Percentiles rank a stretch among this genome's conserved stretches.
Conservation (phyloP, 2,797 vertebrate genomes). For the Gymnoscopelus microlampas region DNA sequence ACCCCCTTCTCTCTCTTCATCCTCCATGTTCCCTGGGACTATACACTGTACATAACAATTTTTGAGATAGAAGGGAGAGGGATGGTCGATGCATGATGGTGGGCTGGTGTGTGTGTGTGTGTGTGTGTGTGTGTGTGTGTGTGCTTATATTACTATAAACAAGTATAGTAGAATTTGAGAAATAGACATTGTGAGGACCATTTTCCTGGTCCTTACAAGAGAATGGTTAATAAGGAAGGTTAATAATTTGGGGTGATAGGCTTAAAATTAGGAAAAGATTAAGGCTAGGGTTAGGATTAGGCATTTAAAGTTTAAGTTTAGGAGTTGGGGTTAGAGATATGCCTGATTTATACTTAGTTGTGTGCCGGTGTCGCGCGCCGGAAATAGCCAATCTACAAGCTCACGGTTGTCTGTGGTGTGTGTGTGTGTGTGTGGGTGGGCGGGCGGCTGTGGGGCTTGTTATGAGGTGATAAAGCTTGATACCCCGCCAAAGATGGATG, state of each 20-base stretch:
- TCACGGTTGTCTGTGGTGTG: neutral
- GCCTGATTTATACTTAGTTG: too few species aligned
- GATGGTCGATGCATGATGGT: constrained; percentile 25
- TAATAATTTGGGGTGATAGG: too few species aligned
- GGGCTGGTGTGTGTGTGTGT: neutral
- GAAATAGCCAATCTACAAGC: too few species aligned
- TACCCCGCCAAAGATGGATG: constrained; percentile 83
- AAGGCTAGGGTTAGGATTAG: too few species aligned
- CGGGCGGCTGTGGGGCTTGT: constrained; percentile 4
- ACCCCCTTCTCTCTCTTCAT: constrained; percentile 11
- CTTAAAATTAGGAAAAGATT: too few species aligned
- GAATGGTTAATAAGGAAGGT: too few species aligned
- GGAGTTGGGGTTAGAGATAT: neutral
- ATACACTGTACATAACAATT: constrained; percentile 11
- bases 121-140: too few species aligned
- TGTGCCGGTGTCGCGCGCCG: too few species aligned
- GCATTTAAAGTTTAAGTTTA: constrained; percentile 16
- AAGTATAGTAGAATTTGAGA: too few species aligned
- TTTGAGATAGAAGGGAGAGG: constrained; percentile 21
- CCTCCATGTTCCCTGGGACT: constrained; percentile 30
- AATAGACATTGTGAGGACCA: too few species aligned
- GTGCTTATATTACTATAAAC: too few species aligned
- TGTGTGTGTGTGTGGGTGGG: neutral
- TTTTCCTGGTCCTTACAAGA: too few species aligned
- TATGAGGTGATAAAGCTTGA: constrained; percentile 63